Percentiles rank a stretch among this genome's conserved stretches.
Evolutionary conservation across 1,140 invertebrate species (phyloP).

Genomic region (Drosophila teissieri): DNA sequence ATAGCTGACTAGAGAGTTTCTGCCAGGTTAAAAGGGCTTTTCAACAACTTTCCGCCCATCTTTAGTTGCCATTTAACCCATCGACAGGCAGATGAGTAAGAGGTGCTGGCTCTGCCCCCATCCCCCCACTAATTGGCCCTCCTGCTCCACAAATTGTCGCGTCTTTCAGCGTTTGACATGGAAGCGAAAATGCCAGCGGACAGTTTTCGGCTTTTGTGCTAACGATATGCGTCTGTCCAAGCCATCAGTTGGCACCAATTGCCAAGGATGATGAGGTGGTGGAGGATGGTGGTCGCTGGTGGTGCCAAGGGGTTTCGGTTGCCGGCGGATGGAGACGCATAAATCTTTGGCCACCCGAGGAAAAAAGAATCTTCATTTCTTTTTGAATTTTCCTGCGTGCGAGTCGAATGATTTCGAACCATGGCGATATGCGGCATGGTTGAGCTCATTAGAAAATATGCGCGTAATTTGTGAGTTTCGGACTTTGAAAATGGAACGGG

Average conservation of each 20-base stretch:
- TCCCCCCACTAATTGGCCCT: constrained; percentile 64
- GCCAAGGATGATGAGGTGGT: constrained; percentile 5
- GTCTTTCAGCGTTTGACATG: constrained; percentile 73
- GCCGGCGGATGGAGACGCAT: constrained; percentile 34
- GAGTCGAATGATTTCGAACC: constrained; percentile 63
- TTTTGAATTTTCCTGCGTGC: constrained; percentile 9
- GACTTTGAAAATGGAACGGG: constrained; percentile 23
- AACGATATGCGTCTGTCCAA: constrained; percentile 63
- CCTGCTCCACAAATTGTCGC: constrained; percentile 64
- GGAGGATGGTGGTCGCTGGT: too few relatives aligned
- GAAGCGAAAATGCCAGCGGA: constrained; percentile 55
- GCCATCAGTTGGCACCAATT: constrained; percentile 64
- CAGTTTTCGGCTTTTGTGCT: constrained; percentile 63
- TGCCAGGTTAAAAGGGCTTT: constrained; percentile 11
- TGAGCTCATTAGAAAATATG: constrained; percentile 83
- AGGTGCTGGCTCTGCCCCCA: neutral
- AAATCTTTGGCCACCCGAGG: constrained; percentile 40
- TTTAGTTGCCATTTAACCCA: constrained; percentile 48
- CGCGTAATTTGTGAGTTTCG: constrained; percentile 74
- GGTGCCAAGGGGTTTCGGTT: constrained; percentile 16
- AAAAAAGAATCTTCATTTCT: constrained; percentile 5
- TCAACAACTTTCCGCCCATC: constrained; percentile 13
- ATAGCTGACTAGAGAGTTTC: constrained; percentile 37
- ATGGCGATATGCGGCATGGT: constrained; percentile 65
- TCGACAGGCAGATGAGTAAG: constrained; percentile 40